phyloP scores from a whole-genome alignment of 2,113 vertebrate species.

The Micromys minutus region DNA sequence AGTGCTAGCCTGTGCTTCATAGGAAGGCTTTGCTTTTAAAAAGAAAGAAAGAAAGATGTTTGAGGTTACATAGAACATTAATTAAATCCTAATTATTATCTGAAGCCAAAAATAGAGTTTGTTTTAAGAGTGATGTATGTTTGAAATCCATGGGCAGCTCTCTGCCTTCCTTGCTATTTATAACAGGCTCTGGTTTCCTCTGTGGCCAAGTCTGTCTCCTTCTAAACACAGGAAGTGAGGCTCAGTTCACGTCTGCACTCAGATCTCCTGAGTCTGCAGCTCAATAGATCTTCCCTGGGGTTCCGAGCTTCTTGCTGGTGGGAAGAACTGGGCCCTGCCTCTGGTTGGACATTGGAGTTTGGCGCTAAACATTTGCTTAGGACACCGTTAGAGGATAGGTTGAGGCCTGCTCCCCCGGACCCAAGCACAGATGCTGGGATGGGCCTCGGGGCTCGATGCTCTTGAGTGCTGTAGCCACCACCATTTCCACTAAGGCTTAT shows the following conservation, averaged over 20 bases:
- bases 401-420: background rate
- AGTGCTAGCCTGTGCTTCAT: background rate
- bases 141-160: slow-evolving; percentile 24
- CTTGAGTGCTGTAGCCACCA: background rate
- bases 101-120: slow-evolving; percentile 55
- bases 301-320: background rate
- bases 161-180: slow-evolving; percentile 71
- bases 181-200: slow-evolving; percentile 74
- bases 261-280: background rate
- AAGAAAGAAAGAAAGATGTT: background rate
- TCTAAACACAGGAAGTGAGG: slow-evolving; percentile 66
- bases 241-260: background rate
- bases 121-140: background rate
- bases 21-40: background rate
- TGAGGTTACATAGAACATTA: background rate
- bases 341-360: background rate
- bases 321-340: background rate
- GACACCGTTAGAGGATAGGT: background rate
- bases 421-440: background rate
- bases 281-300: background rate
- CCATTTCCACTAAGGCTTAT: background rate
- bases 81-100: slow-evolving; percentile 48
- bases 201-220: slow-evolving; percentile 42
- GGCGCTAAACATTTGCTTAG: background rate
- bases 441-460: too few relatives aligned